Conservation (phyloP, 2,113 vertebrate genomes). For the Climacteris rufus region DNA sequence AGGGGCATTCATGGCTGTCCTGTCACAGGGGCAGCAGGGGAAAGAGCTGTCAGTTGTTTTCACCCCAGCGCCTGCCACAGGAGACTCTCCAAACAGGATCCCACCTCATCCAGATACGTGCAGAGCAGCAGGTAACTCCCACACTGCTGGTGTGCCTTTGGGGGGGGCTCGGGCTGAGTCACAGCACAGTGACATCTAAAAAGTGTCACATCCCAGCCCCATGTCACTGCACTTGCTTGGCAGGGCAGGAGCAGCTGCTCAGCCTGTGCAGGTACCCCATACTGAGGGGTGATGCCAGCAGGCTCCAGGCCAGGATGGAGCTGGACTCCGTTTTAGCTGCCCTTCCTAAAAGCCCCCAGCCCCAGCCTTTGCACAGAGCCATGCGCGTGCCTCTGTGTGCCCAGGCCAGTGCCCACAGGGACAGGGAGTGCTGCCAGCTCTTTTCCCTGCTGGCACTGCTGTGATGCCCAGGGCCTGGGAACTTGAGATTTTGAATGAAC, state of each 20-base stretch:
- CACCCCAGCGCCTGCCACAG: background rate
- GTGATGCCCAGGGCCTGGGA: background rate
- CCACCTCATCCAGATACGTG: background rate
- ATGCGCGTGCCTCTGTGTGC: rapidly evolving
- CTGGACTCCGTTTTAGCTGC: background rate
- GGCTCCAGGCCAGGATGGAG: background rate
- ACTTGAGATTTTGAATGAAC: background rate
- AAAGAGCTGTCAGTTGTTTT: background rate
- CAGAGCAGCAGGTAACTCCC: background rate
- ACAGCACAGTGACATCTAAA: background rate
- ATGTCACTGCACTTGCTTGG: rapidly evolving
- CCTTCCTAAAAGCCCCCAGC: background rate
- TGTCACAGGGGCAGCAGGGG: rapidly evolving
- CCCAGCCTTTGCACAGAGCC: rapidly evolving
- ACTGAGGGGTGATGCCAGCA: background rate
- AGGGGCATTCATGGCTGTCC: background rate
- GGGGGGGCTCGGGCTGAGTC: background rate
- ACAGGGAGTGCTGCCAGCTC: background rate
- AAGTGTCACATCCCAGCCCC: background rate
- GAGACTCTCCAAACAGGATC: background rate
- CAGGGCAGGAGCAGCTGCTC: background rate
- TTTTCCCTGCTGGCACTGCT: background rate
- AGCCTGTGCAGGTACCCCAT: background rate
- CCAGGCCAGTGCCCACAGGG: background rate
- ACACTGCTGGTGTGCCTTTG: background rate